phyloP scores from a whole-genome alignment of 2,113 vertebrate species.

The Stegastes partitus region DNA sequence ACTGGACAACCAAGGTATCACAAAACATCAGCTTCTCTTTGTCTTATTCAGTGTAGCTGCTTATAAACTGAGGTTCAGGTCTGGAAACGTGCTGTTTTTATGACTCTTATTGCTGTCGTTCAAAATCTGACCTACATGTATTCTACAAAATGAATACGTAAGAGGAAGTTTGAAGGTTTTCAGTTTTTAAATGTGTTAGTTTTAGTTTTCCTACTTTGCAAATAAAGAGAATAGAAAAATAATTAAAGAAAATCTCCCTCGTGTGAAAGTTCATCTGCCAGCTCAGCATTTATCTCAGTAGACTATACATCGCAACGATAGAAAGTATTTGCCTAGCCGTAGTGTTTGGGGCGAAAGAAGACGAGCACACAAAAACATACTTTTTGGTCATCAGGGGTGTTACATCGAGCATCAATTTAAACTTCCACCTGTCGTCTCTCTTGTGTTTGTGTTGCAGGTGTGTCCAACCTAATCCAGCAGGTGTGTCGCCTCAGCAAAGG shows the following conservation, averaged over 20 bases:
- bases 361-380: no score
- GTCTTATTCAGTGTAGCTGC: neutral
- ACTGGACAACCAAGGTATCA: constrained; percentile 92
- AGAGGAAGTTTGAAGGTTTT: no score
- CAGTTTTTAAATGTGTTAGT: no score
- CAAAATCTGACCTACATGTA: neutral
- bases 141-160: no score
- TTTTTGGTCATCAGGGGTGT: neutral
- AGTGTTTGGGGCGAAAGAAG: no score
- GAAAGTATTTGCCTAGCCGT: neutral
- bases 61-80: neutral
- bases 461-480: constrained; percentile 89
- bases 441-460: constrained; percentile 54
- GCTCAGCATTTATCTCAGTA: neutral
- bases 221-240: no score
- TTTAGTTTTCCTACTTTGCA: no score
- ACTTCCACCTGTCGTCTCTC: neutral
- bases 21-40: neutral
- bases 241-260: no score
- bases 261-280: neutral
- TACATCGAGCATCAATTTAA: neutral
- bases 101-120: neutral
- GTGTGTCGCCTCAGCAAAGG: constrained; percentile 92
- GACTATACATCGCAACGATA: neutral
- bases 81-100: neutral